Conservation (phyloP, 2,888 invertebrate species). For the Carterocephalus palaemon region DNA sequence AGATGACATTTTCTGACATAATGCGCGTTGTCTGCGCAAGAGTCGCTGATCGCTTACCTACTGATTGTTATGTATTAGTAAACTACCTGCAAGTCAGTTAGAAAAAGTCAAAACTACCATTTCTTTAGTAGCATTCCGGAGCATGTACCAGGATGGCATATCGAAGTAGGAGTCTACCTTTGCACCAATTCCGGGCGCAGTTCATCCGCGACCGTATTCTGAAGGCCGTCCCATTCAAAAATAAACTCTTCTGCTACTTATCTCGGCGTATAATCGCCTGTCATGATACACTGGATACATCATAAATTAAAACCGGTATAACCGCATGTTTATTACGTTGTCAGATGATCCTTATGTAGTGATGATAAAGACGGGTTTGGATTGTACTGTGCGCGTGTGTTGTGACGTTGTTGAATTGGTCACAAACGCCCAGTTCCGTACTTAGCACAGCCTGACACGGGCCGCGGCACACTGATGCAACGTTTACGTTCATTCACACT, state of each 20-base stretch:
- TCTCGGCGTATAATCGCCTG: conserved; percentile 22
- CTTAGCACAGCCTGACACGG: conserved; percentile 70
- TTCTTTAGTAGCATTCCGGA: conserved; percentile 13
- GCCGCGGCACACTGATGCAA: conserved; percentile 58
- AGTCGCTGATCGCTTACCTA: no score
- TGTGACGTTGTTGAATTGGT: conserved; percentile 44
- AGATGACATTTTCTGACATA: no score
- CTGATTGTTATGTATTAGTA: no score
- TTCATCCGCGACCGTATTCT: conserved; percentile 34
- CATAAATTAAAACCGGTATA: conserved; percentile 16
- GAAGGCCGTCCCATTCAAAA: conserved; percentile 19
- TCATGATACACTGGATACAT: conserved; percentile 13
- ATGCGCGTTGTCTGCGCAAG: no score
- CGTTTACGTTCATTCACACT: conserved; percentile 63
- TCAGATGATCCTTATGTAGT: background rate
- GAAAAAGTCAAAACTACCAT: background rate
- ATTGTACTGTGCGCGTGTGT: conserved; percentile 12
- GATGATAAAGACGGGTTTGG: conserved; percentile 12
- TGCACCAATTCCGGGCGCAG: conserved; percentile 38
- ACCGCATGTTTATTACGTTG: background rate
- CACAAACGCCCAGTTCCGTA: conserved; percentile 49
- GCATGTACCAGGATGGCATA: conserved; percentile 30
- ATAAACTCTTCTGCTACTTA: conserved; percentile 18
- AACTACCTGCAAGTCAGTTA: no score
- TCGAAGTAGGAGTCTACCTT: conserved; percentile 36